A percentile compares a stretch with the other conserved stretches of the same genome.
phyloP scores from a whole-genome alignment of 2,888 invertebrate species.

The Phortica okadai region DNA sequence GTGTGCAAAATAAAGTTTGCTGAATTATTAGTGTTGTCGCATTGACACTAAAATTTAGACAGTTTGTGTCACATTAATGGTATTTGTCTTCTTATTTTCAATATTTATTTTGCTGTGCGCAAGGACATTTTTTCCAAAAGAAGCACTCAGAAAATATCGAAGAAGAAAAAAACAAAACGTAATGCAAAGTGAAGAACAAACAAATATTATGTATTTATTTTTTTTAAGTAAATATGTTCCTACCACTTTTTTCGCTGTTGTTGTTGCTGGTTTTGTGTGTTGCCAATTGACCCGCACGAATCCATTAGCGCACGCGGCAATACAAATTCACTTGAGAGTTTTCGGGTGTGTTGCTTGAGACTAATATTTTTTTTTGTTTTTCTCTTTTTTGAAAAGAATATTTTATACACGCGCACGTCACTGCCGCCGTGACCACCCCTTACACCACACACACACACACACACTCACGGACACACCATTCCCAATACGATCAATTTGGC shows the following conservation, averaged over 20 bases:
- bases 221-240: too few relatives aligned
- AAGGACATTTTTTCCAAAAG: not conserved
- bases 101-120: not conserved
- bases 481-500: not conserved
- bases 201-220: too few relatives aligned
- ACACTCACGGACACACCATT: not conserved
- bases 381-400: not conserved
- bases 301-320: slow-evolving; percentile 13
- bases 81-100: not conserved
- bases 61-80: not conserved
- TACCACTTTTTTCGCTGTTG: too few relatives aligned
- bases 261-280: not conserved
- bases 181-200: too few relatives aligned
- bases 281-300: not conserved
- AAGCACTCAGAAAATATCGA: not conserved
- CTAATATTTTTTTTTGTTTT: not conserved
- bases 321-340: slow-evolving; percentile 18
- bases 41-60: too few relatives aligned
- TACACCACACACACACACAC: too few relatives aligned
- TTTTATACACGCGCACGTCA: slow-evolving; percentile 4
- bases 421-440: not conserved
- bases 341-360: not conserved
- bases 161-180: not conserved
- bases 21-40: too few relatives aligned
- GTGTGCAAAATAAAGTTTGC: too few relatives aligned